These are phyloP conservation scores for Terrapene triunguis DNA, from an alignment of 2,113 vertebrate genomes.

Conservation along the genomic window DNA sequence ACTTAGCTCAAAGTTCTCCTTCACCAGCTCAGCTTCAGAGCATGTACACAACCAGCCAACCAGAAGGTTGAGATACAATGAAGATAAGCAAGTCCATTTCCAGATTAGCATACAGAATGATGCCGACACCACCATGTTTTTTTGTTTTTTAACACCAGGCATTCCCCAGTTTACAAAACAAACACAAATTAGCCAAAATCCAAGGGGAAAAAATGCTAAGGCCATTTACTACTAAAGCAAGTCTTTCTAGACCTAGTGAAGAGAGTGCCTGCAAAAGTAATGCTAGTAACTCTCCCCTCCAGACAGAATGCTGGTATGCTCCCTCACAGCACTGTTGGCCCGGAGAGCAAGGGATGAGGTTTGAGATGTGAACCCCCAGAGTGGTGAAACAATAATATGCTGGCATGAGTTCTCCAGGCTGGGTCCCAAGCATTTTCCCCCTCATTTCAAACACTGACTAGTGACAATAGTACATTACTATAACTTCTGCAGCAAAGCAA, in stretches of 20 bases:
- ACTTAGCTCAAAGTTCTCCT: neutral
- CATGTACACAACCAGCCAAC: neutral
- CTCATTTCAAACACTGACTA: neutral
- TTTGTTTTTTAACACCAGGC: neutral
- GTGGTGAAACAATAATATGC: neutral
- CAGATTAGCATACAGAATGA: neutral
- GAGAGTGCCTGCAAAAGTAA: neutral
- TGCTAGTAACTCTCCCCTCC: neutral
- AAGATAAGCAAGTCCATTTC: neutral
- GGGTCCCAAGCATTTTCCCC: neutral
- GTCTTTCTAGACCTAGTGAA: neutral
- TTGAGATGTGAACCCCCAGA: neutral
- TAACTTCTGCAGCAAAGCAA: neutral
- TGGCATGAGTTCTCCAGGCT: neutral
- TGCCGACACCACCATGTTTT: no score
- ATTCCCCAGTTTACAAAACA: neutral
- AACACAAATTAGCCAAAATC: neutral
- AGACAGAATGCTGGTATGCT: neutral
- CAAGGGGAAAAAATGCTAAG: accelerated
- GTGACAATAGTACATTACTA: neutral
- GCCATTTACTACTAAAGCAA: accelerated
- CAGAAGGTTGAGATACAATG: accelerated
- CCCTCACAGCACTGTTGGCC: neutral
- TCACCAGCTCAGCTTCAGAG: neutral
- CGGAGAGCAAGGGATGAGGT: neutral